Conservation (phyloP, 53 echinoderm and acorn worm genomes). For the Astropecten irregularis region DNA sequence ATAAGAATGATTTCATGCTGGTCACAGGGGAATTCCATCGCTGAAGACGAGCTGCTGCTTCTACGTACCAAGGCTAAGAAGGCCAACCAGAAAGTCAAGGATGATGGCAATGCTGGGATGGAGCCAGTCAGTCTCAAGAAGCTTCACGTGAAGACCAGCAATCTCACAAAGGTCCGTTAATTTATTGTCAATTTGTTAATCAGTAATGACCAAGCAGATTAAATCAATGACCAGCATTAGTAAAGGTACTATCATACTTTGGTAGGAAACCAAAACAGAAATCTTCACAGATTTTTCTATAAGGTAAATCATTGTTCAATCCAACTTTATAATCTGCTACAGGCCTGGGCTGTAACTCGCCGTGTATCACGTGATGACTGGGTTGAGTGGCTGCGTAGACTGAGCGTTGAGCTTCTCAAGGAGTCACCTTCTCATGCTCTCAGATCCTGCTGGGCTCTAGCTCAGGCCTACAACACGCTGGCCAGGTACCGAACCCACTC, state of each 20-base stretch:
- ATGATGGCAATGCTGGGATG: slow-evolving; percentile 68
- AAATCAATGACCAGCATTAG: neutral
- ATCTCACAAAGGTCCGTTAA: slow-evolving; percentile 75
- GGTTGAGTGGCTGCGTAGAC: slow-evolving; percentile 96
- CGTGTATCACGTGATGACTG: slow-evolving; percentile 95
- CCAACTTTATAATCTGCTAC: neutral
- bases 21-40: slow-evolving; percentile 90
- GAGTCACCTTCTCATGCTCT: slow-evolving; percentile 96
- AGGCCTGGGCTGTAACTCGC: slow-evolving; percentile 96
- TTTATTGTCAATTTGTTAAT: neutral
- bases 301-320: neutral
- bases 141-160: slow-evolving; percentile 90
- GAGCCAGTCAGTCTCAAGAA: slow-evolving; percentile 89
- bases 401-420: slow-evolving; percentile 93
- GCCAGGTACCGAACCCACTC: slow-evolving; percentile 69
- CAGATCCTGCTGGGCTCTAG: slow-evolving; percentile 96
- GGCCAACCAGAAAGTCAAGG: slow-evolving; percentile 55
- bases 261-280: too few relatives aligned
- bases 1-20: too few relatives aligned
- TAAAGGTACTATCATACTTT: too few relatives aligned
- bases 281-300: too few relatives aligned
- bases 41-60: slow-evolving; percentile 87
- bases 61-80: slow-evolving; percentile 77
- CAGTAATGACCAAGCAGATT: neutral
- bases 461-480: slow-evolving; percentile 91